Evolutionary conservation across 2,113 vertebrate genomes (phyloP), one percentile per base, ranked within the genome.

Genomic region (Ailuropoda melanoleuca): DNA sequence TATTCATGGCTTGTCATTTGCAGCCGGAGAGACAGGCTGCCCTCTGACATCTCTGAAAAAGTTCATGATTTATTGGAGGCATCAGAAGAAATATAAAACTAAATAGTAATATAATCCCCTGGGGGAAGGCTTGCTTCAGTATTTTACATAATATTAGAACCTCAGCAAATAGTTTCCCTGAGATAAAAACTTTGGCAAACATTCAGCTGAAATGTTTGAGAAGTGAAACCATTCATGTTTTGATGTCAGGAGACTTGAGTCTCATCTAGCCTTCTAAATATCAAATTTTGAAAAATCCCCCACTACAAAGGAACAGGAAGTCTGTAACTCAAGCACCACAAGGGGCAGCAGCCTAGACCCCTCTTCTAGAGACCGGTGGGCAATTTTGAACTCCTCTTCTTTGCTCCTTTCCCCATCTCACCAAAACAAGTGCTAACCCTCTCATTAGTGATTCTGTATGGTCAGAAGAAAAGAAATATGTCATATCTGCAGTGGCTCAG

Each of bases 181-280:
- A 98, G 96, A 98, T 91, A 98, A 99, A 98, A 98, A 98, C 96
- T 97, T 97, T 92, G 91, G 96, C 98, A 98, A 98, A 99, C 97
- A 98, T 98, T 98, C 97, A 97, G 21, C 58, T 97, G 58, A 83
- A 98, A 98, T 97, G 43, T 88, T 97, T 97, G 93, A 97, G 95
- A 98, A 98, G 97, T 94, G 88, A 98, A 98, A 97, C 93, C 95
- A 93, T 98, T 98, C 86, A 96, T 98, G 97, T 96, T 98, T 98
- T 95, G 81, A 84, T 98, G 84, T 97, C 81, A 96, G 93, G 96
- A 97, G 94, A 96, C 43, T 97, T 96, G 83, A 97, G 64, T 96
- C 80, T 97, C 97, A 53, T 96, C 80, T 85, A 96, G 66, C 62
- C 94, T 96, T 98, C 11, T 11, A 95, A 97, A 87, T 90, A 97